Percentiles rank a stretch among this genome's conserved stretches.
These are phyloP conservation scores for Sarcophaga variegata DNA, from an alignment of 2,888 invertebrate genomes.

Conservation along the genomic window DNA sequence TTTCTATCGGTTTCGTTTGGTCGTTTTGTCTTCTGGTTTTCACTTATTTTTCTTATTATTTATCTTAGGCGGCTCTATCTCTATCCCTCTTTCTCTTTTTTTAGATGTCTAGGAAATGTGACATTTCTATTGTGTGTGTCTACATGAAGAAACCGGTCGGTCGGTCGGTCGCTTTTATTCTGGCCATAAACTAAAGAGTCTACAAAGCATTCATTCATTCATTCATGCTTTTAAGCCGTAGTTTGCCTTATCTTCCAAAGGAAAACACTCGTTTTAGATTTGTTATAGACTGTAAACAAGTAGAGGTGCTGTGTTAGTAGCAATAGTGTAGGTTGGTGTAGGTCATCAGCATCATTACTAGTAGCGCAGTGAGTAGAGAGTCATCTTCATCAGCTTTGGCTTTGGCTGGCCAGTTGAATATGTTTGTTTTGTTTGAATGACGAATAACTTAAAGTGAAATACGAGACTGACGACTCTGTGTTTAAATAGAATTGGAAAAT, in stretches of 20 bases:
- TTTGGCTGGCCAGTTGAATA: too few species aligned
- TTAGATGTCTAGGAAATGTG: too few species aligned
- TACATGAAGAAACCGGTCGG: neutral
- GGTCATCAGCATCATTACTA: neutral
- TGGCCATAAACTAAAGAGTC: neutral
- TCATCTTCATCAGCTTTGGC: neutral
- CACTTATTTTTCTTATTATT: too few species aligned
- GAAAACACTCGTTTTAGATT: too few species aligned
- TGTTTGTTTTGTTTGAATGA: too few species aligned
- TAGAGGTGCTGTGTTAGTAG: neutral
- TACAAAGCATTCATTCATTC: neutral
- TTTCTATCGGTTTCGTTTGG: neutral
- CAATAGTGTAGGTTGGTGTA: neutral
- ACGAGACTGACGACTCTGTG: neutral
- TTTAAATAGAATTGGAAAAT: neutral
- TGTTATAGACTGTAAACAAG: neutral
- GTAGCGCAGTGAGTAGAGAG: neutral
- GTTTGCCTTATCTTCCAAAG: neutral
- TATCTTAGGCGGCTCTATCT: neutral
- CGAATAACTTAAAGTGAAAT: neutral
- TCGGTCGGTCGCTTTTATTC: neutral
- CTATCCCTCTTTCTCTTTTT: too few species aligned
- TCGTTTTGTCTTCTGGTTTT: neutral
- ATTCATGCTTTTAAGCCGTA: neutral
- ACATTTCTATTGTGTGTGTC: too few species aligned